Evolutionary conservation across 2,888 invertebrate species (phyloP).

Genomic region (Flabesymbios commensalis): DNA sequence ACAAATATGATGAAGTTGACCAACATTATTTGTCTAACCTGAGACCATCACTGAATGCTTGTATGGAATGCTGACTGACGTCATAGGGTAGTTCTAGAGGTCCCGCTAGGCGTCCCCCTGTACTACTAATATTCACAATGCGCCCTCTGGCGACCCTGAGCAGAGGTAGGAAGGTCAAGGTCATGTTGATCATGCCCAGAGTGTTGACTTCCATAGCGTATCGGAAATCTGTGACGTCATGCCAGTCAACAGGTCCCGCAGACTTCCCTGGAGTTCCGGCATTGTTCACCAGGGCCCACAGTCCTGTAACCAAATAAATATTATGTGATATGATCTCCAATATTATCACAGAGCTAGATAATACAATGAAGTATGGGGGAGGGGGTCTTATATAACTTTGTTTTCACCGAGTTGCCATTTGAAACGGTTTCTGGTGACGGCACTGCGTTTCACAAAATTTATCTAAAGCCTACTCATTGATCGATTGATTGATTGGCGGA

Average conservation of each 20-base stretch:
- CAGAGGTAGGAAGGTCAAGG: slow-evolving; percentile 45
- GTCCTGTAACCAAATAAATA: slow-evolving; percentile 32
- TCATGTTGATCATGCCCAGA: slow-evolving; percentile 53
- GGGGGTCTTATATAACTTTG: too few relatives aligned
- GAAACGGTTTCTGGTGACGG: too few relatives aligned
- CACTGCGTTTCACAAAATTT: too few relatives aligned
- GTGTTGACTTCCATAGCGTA: slow-evolving; percentile 47
- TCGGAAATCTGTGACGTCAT: slow-evolving; percentile 50
- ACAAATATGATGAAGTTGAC: too few relatives aligned
- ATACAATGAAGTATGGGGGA: too few relatives aligned
- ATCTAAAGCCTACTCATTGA: too few relatives aligned
- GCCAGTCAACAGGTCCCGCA: slow-evolving; percentile 53
- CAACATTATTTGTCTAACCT: too few relatives aligned
- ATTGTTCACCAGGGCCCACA: slow-evolving; percentile 55
- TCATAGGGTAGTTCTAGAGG: slow-evolving; percentile 38
- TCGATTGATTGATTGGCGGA: too few relatives aligned
- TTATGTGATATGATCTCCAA: too few relatives aligned
- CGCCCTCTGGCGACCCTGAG: slow-evolving; percentile 42
- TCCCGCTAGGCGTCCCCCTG: slow-evolving; percentile 38
- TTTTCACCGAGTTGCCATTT: too few relatives aligned
- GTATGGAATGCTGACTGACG: slow-evolving; percentile 47
- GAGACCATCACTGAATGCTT: slow-evolving; percentile 45
- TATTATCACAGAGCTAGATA: too few relatives aligned
- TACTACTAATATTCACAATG: slow-evolving; percentile 46
- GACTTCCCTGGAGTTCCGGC: slow-evolving; percentile 43